Evolutionary conservation across 2,113 vertebrate genomes (phyloP).

Genomic region (Nicator chloris): DNA sequence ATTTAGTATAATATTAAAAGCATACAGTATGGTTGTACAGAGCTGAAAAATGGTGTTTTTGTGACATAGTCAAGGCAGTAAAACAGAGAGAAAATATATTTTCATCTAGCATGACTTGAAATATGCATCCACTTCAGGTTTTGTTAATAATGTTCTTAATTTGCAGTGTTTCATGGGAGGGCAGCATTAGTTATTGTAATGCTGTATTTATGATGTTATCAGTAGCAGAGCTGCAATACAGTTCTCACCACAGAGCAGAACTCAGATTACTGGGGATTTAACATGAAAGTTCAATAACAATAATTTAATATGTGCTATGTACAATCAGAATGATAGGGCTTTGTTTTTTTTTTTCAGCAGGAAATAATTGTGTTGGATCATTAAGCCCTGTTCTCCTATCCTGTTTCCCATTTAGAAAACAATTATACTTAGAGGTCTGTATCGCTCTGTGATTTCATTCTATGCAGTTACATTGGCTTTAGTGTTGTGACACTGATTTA

Average conservation of each 20-base stretch:
- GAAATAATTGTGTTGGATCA: background rate
- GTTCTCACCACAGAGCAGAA: background rate
- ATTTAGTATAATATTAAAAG: constrained; percentile 9
- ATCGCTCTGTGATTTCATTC: background rate
- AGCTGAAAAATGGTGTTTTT: constrained; percentile 18
- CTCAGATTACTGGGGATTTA: constrained; percentile 36
- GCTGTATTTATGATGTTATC: constrained; percentile 29
- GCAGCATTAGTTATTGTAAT: constrained; percentile 54
- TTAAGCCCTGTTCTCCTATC: background rate
- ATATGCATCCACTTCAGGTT: constrained; percentile 44
- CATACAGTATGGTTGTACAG: background rate
- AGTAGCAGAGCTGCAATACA: constrained; percentile 4
- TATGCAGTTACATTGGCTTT: background rate
- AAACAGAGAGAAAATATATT: constrained; percentile 27
- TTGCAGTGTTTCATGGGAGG: constrained; percentile 56
- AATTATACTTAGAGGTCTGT: background rate
- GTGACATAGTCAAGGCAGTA: constrained; percentile 1
- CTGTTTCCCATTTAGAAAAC: background rate
- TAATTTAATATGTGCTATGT: constrained; percentile 21
- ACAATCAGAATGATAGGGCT: background rate
- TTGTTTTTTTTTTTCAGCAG: background rate
- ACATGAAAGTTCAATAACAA: constrained; percentile 13
- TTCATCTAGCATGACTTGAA: constrained; percentile 14
- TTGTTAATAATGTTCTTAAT: constrained; percentile 64
- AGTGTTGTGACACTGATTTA: background rate